Percentiles rank a stretch among this genome's conserved stretches.
phyloP scores from a whole-genome alignment of 2,888 invertebrate species.

The Galeopsomyia nigrocyanea region DNA sequence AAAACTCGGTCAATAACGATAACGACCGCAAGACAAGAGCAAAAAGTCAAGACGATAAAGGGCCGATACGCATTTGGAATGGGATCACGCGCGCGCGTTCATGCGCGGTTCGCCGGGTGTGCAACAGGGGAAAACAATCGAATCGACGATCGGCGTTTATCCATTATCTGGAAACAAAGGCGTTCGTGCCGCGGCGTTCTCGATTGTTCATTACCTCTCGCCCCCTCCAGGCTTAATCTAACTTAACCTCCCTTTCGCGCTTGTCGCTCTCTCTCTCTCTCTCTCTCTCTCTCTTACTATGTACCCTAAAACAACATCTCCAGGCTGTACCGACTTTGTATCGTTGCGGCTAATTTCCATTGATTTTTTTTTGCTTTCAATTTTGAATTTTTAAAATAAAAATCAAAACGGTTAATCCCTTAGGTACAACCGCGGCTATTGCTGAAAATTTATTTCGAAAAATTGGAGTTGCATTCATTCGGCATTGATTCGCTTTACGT shows the following conservation, averaged over 20 bases:
- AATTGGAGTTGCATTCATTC: no score
- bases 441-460: no score
- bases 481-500: neutral
- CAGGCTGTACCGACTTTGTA: conserved; percentile 17
- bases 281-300: neutral
- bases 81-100: conserved; percentile 21
- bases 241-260: conserved; percentile 31
- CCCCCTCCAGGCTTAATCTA: conserved; percentile 27
- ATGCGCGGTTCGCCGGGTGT: conserved; percentile 27
- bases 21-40: no score
- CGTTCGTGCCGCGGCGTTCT: conserved; percentile 14
- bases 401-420: no score
- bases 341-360: conserved; percentile 8
- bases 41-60: neutral
- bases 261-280: neutral
- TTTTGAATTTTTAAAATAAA: no score
- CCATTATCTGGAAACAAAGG: conserved; percentile 53
- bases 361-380: no score
- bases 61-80: conserved; percentile 1
- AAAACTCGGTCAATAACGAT: no score
- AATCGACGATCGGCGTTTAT: conserved; percentile 57
- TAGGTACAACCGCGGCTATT: no score
- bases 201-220: conserved; percentile 43
- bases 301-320: conserved; percentile 21
- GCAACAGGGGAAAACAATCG: conserved; percentile 60